Base-by-base conservation (phyloP, 1,140 invertebrate genomes). In the Galendromus occidentalis region DNA sequence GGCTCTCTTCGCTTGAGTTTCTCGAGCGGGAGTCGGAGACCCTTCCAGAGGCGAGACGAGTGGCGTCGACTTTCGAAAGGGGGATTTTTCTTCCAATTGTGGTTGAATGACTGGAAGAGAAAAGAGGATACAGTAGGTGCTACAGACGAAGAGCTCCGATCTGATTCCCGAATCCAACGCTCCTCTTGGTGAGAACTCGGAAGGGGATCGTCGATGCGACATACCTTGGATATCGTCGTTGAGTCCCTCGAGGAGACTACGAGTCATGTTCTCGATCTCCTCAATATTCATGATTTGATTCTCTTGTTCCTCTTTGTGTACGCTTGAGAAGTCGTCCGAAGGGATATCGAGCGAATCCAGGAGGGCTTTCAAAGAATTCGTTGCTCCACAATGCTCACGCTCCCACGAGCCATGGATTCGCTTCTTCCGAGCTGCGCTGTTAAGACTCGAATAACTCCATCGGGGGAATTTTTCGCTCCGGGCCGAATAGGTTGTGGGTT, bases 381-480 rank as follows among this genome's bases (percentile, higher is more conserved):
- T 25, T 59, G 25, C 25, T 6, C 51, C 51, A 59, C 51, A 59
- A 59, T 59, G 51, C 25, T 33, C 25, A 18, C 51, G 51, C 14
- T 59, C 51, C 51, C 51, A 59, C 1, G n/a, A 25, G 25, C 51
- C 33, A 17, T 59, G 12, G 9, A 59, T 25, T 25, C 51, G 2
- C 33, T 59, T 25, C 14, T 33, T 33, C 14, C 51, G 51, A 59
- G 51, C 51, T 17, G 51, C 51, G 22, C 51, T 59, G 9, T 59
- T 59, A 14, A 59, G 22, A 59, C 51, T 59, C 51, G 51, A 59
- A 33, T 59, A 59, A 29, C 51, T 33, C 51, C 51, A 59, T 14
- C 51, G n/a, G 12, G 33, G 25, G 22, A 29, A 59, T 47, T 7
- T 22, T 17, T 25, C 51, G 2, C 25, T 59, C 14, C 17, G 25